Conservation (phyloP, 2,113 vertebrate species). For the Martes martes region DNA sequence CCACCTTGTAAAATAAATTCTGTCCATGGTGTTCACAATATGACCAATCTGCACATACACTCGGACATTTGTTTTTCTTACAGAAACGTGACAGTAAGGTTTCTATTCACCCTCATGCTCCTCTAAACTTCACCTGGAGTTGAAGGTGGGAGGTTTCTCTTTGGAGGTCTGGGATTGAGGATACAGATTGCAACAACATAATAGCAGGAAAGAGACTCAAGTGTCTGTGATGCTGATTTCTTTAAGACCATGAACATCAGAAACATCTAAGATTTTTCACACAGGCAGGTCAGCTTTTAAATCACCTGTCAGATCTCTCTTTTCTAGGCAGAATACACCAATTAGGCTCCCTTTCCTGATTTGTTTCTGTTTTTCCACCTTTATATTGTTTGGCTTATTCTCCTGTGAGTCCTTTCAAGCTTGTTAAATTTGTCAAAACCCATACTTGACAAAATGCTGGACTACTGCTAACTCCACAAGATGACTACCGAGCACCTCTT, state of each 20-base stretch:
- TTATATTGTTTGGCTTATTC: neutral
- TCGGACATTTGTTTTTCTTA: neutral
- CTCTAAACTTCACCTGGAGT: neutral
- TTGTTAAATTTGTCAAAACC: slow-evolving; percentile 2
- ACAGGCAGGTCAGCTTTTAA: neutral
- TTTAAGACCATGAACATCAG: neutral
- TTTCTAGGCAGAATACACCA: neutral
- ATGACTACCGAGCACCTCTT: neutral
- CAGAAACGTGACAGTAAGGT: neutral
- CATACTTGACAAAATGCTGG: neutral
- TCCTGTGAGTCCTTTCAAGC: neutral
- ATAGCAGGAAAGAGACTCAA: neutral
- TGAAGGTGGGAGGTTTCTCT: neutral
- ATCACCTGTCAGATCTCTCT: neutral
- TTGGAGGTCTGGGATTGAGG: neutral
- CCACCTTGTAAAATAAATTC: neutral
- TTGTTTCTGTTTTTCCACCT: neutral
- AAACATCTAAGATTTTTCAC: neutral
- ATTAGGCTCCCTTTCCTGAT: neutral
- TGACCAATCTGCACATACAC: neutral
- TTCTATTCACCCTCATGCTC: neutral
- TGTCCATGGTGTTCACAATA: neutral
- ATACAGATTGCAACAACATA: neutral
- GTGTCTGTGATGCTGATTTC: neutral
- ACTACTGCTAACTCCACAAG: neutral